Evolutionary conservation across 1,140 invertebrate genomes (phyloP).

Genomic region (Rhyacophila brunnea): DNA sequence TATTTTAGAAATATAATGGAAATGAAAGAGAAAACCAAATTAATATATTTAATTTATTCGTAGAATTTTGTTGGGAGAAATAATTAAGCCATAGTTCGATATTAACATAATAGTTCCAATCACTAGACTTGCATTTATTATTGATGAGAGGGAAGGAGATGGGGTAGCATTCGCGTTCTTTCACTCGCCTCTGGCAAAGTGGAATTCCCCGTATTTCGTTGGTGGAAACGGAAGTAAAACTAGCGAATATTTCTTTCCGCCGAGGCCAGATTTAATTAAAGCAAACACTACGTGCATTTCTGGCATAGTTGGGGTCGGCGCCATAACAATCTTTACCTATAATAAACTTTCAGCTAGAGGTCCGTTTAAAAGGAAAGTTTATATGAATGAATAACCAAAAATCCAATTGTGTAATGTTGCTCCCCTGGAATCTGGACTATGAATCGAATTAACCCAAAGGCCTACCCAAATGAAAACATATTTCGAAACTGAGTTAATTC

Average conservation of each 20-base stretch:
- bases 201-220: neutral
- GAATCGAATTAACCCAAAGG: neutral
- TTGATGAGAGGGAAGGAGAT: no score
- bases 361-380: neutral
- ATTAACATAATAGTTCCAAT: no score
- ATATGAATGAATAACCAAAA: neutral
- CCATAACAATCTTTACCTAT: slow-evolving; percentile 4
- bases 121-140: no score
- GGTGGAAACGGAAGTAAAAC: neutral
- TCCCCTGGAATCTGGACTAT: neutral
- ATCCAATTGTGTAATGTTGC: neutral
- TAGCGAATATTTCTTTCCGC: neutral
- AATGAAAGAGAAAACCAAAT: no score
- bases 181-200: no score
- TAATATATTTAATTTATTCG: no score
- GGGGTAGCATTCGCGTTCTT: no score
- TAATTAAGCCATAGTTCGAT: no score
- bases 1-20: no score
- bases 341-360: neutral
- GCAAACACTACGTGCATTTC: slow-evolving; percentile 3
- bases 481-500: no score
- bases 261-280: slow-evolving; percentile 1
- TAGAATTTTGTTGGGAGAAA: no score
- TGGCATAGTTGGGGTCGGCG: neutral
- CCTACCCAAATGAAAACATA: no score